Evolutionary conservation across 1,140 invertebrate genomes (phyloP).

Genomic region (Microvelia longipes): DNA sequence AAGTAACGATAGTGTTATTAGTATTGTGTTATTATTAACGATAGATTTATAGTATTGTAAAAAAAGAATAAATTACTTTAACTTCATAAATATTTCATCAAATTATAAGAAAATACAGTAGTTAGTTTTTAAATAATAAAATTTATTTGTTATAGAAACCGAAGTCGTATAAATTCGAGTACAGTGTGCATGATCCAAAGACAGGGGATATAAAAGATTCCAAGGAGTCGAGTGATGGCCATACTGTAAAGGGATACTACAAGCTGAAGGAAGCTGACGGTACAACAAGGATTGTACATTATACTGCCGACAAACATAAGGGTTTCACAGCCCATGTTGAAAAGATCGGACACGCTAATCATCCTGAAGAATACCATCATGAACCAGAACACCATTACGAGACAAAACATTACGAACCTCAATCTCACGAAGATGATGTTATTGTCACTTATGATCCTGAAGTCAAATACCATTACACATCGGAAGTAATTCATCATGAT

Average conservation of each 20-base stretch:
- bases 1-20: no score
- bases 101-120: no score
- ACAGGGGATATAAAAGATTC: conserved; percentile 44
- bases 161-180: conserved; percentile 29
- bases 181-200: conserved; percentile 34
- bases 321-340: not conserved
- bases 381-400: not conserved
- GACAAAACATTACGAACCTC: not conserved
- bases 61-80: no score
- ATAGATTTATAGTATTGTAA: no score
- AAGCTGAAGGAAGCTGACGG: conserved; percentile 34
- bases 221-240: conserved; percentile 30
- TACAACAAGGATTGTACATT: conserved; percentile 32
- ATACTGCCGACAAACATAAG: conserved; percentile 28
- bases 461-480: not conserved
- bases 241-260: conserved; percentile 36
- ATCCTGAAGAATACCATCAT: not conserved
- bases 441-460: not conserved
- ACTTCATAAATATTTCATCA: no score
- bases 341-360: not conserved
- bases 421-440: not conserved
- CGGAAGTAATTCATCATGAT: not conserved
- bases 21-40: no score
- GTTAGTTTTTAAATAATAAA: no score
- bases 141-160: no score